Conservation (phyloP, 2,113 vertebrate species). For the Cephalopterus ornatus region DNA sequence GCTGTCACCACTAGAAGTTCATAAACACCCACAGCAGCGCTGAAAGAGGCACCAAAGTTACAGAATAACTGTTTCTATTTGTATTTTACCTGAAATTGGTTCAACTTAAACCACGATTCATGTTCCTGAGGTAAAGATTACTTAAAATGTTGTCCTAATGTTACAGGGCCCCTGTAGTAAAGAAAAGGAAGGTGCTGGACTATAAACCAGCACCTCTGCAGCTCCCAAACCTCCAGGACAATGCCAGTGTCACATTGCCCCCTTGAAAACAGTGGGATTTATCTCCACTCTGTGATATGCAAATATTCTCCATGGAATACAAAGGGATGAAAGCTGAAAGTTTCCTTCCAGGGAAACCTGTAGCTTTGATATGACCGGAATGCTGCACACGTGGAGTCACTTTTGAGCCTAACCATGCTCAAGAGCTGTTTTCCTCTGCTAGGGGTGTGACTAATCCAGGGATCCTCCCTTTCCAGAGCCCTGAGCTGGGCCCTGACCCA, state of each 20-base stretch:
- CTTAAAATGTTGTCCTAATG: neutral
- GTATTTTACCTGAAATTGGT: neutral
- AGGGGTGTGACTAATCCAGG: neutral
- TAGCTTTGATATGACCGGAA: fast-evolving
- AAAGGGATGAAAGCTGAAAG: neutral
- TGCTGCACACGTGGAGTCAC: fast-evolving
- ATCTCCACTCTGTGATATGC: neutral
- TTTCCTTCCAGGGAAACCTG: neutral
- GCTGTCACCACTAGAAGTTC: neutral
- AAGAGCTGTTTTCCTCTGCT: neutral
- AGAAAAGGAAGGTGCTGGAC: neutral
- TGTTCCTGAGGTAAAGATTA: neutral
- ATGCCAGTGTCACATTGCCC: neutral
- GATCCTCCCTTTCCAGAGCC: neutral
- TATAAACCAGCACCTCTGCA: neutral
- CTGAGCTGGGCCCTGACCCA: neutral
- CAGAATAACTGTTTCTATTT: neutral
- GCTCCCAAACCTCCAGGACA: neutral
- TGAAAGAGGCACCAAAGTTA: neutral
- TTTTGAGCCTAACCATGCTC: neutral
- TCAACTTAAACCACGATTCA: neutral
- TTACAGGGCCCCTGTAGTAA: neutral
- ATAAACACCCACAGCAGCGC: too few relatives aligned
- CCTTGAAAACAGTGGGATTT: neutral
- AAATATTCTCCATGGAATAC: neutral